Conservation (phyloP, 2,797 vertebrate genomes). For the Melanotaenia pygmaea region DNA sequence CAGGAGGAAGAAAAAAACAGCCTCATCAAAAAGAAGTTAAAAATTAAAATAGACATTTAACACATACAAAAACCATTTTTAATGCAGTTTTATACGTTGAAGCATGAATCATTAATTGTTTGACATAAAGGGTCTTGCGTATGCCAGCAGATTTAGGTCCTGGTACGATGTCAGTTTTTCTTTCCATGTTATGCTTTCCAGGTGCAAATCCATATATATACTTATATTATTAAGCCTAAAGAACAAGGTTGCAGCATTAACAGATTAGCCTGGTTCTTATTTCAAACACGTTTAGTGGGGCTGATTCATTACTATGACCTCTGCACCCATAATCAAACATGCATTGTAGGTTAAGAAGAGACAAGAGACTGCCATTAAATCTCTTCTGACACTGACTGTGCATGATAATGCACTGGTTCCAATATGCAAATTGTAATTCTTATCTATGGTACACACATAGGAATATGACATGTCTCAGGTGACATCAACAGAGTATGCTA, state of each 20-base stretch:
- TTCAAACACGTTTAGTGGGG: not conserved
- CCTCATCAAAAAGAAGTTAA: too few species aligned
- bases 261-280: slow-evolving; percentile 3
- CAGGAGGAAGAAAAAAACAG: too few species aligned
- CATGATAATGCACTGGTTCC: slow-evolving; percentile 23
- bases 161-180: not conserved
- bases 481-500: not conserved
- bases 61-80: too few species aligned
- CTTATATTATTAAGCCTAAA: too few species aligned
- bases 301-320: slow-evolving; percentile 14
- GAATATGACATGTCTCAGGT: not conserved
- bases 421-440: not conserved
- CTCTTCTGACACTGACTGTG: slow-evolving; percentile 10
- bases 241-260: too few species aligned
- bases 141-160: not conserved
- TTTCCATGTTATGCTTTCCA: not conserved
- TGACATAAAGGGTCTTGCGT: not conserved
- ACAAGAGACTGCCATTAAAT: slow-evolving; percentile 11
- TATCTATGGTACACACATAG: not conserved
- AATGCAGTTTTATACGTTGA: too few species aligned
- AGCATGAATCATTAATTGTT: too few species aligned
- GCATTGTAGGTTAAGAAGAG: slow-evolving; percentile 4
- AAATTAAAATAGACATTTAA: too few species aligned
- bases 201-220: not conserved
- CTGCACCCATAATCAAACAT: slow-evolving; percentile 29